Evolutionary conservation across 2,888 invertebrate genomes (phyloP).

Genomic region (Drosophila barbarae): DNA sequence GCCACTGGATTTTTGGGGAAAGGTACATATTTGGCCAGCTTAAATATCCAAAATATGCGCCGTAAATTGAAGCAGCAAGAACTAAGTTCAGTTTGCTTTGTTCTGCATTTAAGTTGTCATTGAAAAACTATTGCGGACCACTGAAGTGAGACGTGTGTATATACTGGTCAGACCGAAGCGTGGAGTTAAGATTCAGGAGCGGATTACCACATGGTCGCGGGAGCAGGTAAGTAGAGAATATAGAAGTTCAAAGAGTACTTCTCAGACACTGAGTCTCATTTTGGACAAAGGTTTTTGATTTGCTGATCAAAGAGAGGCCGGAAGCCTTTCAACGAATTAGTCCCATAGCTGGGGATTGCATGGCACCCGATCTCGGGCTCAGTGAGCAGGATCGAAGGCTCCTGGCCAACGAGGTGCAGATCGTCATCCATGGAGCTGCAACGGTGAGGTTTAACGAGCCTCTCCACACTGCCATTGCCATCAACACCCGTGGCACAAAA

Average conservation of each 20-base stretch:
- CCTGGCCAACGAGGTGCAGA: constrained; percentile 78
- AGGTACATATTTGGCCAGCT: constrained; percentile 19
- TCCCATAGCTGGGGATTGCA: constrained; percentile 78
- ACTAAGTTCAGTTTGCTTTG: not conserved
- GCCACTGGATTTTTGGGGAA: constrained; percentile 43
- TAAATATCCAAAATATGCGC: not conserved
- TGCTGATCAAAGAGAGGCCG: constrained; percentile 58
- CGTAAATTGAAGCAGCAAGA: not conserved
- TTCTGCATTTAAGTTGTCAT: constrained; percentile 42
- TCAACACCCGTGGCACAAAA: constrained; percentile 85
- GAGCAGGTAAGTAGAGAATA: constrained; percentile 81
- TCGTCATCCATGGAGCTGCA: constrained; percentile 93
- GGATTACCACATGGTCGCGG: constrained; percentile 85
- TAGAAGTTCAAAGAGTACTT: too few relatives aligned
- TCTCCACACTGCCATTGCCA: constrained; percentile 84
- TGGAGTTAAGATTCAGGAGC: constrained; percentile 83
- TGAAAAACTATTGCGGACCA: constrained; percentile 76
- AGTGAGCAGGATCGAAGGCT: constrained; percentile 72
- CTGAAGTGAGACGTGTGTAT: constrained; percentile 81
- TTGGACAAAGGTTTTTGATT: constrained; percentile 22
- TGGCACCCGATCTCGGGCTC: constrained; percentile 76
- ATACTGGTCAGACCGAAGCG: constrained; percentile 82
- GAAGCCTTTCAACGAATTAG: constrained; percentile 73
- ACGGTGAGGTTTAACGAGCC: constrained; percentile 89
- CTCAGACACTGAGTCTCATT: not conserved